A percentile compares a stretch with the other conserved stretches of the same genome.
Evolutionary conservation across 2,797 vertebrate species (phyloP).

Genomic region (Sarcophilus harrisii): DNA sequence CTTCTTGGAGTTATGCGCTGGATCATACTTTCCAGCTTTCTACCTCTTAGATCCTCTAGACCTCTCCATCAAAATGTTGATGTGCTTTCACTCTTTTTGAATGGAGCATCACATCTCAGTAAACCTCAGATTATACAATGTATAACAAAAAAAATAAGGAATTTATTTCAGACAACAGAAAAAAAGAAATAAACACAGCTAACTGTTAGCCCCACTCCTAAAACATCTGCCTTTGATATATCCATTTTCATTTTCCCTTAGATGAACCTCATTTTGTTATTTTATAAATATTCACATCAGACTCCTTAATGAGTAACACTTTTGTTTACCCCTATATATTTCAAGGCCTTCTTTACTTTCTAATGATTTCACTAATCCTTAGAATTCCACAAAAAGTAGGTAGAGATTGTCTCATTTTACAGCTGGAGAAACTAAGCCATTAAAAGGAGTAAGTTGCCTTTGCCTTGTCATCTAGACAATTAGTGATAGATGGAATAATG

Average conservation of each 20-base stretch:
- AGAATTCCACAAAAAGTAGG: constrained; percentile 20
- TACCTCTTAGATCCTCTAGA: not conserved
- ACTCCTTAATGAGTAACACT: constrained; percentile 9
- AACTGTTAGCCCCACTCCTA: constrained; percentile 21
- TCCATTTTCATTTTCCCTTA: not conserved
- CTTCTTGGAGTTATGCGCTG: not conserved
- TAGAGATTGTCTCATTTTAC: constrained; percentile 21
- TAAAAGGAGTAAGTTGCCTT: constrained; percentile 23
- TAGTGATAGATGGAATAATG: constrained; percentile 21
- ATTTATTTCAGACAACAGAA: constrained; percentile 28
- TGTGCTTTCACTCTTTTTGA: not conserved
- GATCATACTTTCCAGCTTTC: not conserved
- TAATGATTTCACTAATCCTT: constrained; percentile 17
- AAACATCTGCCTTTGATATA: constrained; percentile 12
- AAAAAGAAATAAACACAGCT: constrained; percentile 21
- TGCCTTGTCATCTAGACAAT: constrained; percentile 18
- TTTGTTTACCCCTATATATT: not conserved
- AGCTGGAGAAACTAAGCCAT: not conserved
- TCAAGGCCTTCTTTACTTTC: constrained; percentile 35
- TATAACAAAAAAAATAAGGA: constrained; percentile 19
- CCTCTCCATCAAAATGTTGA: not conserved
- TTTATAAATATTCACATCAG: constrained; percentile 25
- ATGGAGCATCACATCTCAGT: not conserved
- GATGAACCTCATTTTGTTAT: constrained; percentile 28
- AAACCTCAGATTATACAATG: not conserved